Percentiles rank a stretch among this genome's conserved stretches.
These are phyloP conservation scores for Drosophila pseudotalamancana DNA, from an alignment of 2,888 invertebrate species.

Conservation along the genomic window DNA sequence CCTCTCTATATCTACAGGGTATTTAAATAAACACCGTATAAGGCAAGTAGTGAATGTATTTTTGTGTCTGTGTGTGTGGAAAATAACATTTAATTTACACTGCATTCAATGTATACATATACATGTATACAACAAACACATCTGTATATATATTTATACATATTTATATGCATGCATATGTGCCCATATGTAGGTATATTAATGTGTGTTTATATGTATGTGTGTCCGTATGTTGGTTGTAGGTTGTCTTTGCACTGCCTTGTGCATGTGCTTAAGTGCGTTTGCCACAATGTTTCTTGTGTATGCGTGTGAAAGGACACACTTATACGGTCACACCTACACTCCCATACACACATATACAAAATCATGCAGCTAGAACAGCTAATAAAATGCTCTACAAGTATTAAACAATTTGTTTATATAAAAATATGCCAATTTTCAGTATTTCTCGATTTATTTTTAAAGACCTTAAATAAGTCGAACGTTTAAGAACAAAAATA, in stretches of 20 bases:
- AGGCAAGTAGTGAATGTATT: slow-evolving; percentile 39
- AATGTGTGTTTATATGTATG: slow-evolving; percentile 23
- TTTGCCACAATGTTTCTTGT: slow-evolving; percentile 48
- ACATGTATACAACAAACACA: too few species aligned
- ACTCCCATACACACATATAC: slow-evolving; percentile 14
- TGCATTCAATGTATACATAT: slow-evolving; percentile 47
- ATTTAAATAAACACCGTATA: slow-evolving; percentile 37
- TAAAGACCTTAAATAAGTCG: too few species aligned
- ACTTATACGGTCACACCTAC: slow-evolving; percentile 12
- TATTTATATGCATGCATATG: slow-evolving; percentile 6
- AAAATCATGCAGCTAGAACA: slow-evolving; percentile 41
- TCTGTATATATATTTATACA: background rate
- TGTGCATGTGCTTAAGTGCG: slow-evolving; percentile 59
- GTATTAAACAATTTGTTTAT: slow-evolving; percentile 39
- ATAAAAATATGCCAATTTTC: too few species aligned
- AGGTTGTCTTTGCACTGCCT: slow-evolving; percentile 7
- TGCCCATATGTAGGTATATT: too few species aligned
- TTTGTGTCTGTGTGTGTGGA: slow-evolving; percentile 28
- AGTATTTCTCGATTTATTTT: too few species aligned
- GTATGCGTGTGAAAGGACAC: slow-evolving; percentile 21
- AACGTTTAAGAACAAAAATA: too few species aligned
- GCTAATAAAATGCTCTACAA: slow-evolving; percentile 48
- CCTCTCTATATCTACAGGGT: background rate
- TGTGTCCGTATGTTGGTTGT: slow-evolving; percentile 27
- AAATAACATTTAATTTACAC: slow-evolving; percentile 75